Conservation (phyloP, 1,140 invertebrate genomes). For the Heliconius hewitsoni region DNA sequence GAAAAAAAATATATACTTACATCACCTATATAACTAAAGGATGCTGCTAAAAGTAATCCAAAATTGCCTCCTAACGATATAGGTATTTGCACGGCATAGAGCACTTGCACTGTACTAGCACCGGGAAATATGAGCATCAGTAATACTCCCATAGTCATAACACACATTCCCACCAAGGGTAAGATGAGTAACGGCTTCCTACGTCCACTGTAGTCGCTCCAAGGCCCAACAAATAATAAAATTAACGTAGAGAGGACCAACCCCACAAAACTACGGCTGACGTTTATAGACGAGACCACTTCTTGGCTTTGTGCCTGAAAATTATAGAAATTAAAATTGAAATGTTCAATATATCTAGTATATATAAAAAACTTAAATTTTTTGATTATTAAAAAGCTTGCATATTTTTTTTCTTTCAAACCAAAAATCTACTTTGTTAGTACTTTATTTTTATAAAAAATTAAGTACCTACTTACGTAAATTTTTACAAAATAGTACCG, state of each 20-base stretch:
- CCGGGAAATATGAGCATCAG: slow-evolving; percentile 69
- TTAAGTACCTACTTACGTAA: too few species aligned
- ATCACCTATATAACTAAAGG: slow-evolving; percentile 75
- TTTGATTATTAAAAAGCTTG: not conserved
- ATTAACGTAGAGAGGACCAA: slow-evolving; percentile 66
- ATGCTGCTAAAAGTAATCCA: slow-evolving; percentile 64
- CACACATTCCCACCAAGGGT: slow-evolving; percentile 70
- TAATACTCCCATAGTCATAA: slow-evolving; percentile 66
- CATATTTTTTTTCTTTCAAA: not conserved
- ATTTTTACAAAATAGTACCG: too few species aligned
- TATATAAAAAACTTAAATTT: too few species aligned
- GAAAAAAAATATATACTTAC: slow-evolving; percentile 55
- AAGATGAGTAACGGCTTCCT: slow-evolving; percentile 75
- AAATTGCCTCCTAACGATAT: slow-evolving; percentile 77
- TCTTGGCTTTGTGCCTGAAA: slow-evolving; percentile 74
- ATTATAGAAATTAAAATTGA: not conserved
- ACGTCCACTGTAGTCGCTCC: slow-evolving; percentile 78
- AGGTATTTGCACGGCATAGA: slow-evolving; percentile 72
- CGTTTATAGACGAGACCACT: slow-evolving; percentile 67
- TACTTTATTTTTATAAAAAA: too few species aligned
- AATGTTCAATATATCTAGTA: too few species aligned
- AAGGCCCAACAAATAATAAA: slow-evolving; percentile 73
- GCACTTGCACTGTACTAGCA: slow-evolving; percentile 57
- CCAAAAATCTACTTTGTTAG: too few species aligned
- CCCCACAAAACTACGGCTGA: slow-evolving; percentile 72